These are phyloP conservation scores for Anguilla marmorata DNA, from an alignment of 2,797 vertebrate species.

Conservation along the genomic window DNA sequence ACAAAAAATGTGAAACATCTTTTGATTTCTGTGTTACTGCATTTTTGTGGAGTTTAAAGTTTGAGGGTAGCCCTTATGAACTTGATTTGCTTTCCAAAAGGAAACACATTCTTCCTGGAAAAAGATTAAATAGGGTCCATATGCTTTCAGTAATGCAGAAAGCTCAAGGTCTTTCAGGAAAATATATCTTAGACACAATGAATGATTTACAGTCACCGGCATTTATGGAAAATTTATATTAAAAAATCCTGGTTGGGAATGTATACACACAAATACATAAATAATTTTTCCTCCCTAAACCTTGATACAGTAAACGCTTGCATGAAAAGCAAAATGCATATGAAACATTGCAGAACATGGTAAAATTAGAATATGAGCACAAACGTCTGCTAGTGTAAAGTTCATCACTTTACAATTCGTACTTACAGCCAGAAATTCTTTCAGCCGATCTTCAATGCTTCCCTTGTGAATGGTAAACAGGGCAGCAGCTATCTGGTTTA, in stretches of 20 bases:
- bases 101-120: constrained; percentile 31
- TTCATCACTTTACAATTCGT: constrained; percentile 72
- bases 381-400: constrained; percentile 63
- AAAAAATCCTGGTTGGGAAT: constrained; percentile 27
- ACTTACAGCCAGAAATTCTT: constrained; percentile 97
- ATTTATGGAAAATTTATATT: constrained; percentile 29
- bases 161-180: constrained; percentile 27
- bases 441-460: constrained; percentile 98
- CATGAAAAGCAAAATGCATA: constrained; percentile 10
- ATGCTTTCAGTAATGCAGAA: constrained; percentile 27
- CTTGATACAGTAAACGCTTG: neutral
- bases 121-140: constrained; percentile 20
- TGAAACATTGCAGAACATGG: constrained; percentile 14
- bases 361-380: neutral
- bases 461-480: constrained; percentile 99
- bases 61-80: constrained; percentile 22
- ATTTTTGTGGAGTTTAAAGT: neutral
- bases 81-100: constrained; percentile 24
- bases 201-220: constrained; percentile 18
- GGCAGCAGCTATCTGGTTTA: constrained; percentile 97
- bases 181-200: constrained; percentile 32
- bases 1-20: constrained; percentile 22
- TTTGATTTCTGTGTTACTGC: constrained; percentile 19
- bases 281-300: neutral
- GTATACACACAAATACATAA: constrained; percentile 21